phyloP scores from a whole-genome alignment of 2,888 invertebrate species.

The Euphydryas editha region DNA sequence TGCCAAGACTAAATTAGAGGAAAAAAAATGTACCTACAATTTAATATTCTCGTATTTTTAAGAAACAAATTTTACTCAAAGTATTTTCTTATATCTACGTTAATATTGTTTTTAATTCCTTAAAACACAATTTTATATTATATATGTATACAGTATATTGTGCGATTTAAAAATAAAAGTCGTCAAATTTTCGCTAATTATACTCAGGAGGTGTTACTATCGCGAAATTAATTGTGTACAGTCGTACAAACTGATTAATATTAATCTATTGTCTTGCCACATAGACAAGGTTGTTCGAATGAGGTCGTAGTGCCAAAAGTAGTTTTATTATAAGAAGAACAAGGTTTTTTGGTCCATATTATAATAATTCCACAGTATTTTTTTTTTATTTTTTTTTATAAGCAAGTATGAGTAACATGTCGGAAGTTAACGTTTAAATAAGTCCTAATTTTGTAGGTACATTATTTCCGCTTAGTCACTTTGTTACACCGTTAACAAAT shows the following conservation, averaged over 20 bases:
- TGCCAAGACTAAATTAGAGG: too few relatives aligned
- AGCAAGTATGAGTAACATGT: too few relatives aligned
- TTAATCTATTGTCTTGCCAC: constrained; percentile 19
- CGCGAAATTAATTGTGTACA: constrained; percentile 26
- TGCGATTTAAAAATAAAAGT: neutral
- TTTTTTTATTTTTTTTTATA: too few relatives aligned
- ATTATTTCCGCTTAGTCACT: constrained; percentile 1
- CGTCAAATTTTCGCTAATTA: constrained; percentile 25
- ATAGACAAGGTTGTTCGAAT: constrained; percentile 11
- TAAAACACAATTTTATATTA: too few relatives aligned
- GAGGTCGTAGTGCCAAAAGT: constrained; percentile 13
- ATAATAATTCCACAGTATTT: neutral
- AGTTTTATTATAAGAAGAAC: neutral
- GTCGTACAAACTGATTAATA: constrained; percentile 13
- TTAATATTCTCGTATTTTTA: too few relatives aligned
- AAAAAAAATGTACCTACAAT: too few relatives aligned
- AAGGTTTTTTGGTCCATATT: neutral
- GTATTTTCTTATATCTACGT: too few relatives aligned
- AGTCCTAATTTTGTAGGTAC: neutral
- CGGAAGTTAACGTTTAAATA: neutral
- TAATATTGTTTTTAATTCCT: too few relatives aligned
- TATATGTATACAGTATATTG: too few relatives aligned
- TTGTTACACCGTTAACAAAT: neutral
- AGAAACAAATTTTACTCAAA: too few relatives aligned
- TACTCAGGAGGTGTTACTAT: constrained; percentile 21